Percentiles rank a stretch among this genome's conserved stretches.
Evolutionary conservation across 2,888 invertebrate species (phyloP).

Genomic region (Pseudoips prasinana): DNA sequence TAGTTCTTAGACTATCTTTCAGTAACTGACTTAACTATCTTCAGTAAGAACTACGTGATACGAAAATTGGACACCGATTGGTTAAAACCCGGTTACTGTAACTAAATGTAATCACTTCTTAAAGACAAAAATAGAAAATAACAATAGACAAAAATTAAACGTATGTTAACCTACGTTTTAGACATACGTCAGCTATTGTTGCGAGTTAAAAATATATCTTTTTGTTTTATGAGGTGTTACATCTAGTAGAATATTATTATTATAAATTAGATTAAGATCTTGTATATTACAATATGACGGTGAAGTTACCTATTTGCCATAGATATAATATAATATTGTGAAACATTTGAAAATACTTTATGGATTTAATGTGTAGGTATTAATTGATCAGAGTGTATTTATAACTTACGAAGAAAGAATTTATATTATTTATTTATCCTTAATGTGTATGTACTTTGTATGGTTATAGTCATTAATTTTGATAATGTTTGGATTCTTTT

Average conservation of each 20-base stretch:
- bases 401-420: constrained; percentile 50
- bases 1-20: constrained; percentile 10
- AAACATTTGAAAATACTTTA: constrained; percentile 20
- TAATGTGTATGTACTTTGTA: constrained; percentile 36
- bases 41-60: too few relatives aligned
- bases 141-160: too few relatives aligned
- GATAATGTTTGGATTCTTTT: constrained; percentile 14
- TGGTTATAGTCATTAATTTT: constrained; percentile 14
- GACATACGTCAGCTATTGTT: too few relatives aligned
- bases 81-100: constrained; percentile 4
- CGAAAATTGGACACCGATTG: background rate
- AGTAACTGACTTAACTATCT: too few relatives aligned
- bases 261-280: constrained; percentile 19
- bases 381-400: constrained; percentile 63
- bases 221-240: constrained; percentile 19
- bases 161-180: too few relatives aligned
- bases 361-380: constrained; percentile 22
- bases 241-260: constrained; percentile 12
- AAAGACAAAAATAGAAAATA: constrained; percentile 1
- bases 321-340: constrained; percentile 19
- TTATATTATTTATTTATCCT: constrained; percentile 61
- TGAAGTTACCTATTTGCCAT: constrained; percentile 72
- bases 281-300: constrained; percentile 59
- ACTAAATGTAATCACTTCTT: constrained; percentile 16
- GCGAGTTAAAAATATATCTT: too few relatives aligned